phyloP scores from a whole-genome alignment of 2,888 invertebrate species.

The Hypsopygia costalis region DNA sequence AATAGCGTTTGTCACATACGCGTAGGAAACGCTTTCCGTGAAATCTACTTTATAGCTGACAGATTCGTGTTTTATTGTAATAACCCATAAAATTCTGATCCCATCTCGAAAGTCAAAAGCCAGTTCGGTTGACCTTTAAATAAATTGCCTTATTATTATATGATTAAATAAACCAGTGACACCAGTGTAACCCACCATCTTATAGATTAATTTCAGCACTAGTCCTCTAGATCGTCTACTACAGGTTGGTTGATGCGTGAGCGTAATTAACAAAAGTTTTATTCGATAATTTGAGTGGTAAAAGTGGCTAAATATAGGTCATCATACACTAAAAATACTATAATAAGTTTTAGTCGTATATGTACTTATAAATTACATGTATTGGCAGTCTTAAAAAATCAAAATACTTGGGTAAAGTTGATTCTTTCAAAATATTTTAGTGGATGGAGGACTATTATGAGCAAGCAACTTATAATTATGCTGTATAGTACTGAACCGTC shows the following conservation, averaged over 20 bases:
- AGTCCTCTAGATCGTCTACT: too few relatives aligned
- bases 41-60: slow-evolving; percentile 17
- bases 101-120: slow-evolving; percentile 52
- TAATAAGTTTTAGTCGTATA: too few relatives aligned
- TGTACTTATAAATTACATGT: too few relatives aligned
- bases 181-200: slow-evolving; percentile 32
- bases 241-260: too few relatives aligned
- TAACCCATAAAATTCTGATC: slow-evolving; percentile 44
- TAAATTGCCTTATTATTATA: slow-evolving; percentile 58
- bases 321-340: too few relatives aligned
- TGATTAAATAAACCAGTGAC: slow-evolving; percentile 46
- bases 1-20: neutral
- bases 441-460: slow-evolving; percentile 25
- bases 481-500: slow-evolving; percentile 21
- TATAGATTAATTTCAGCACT: too few relatives aligned
- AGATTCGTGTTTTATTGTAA: slow-evolving; percentile 22
- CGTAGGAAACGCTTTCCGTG: neutral
- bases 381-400: too few relatives aligned
- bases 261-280: too few relatives aligned
- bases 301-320: too few relatives aligned
- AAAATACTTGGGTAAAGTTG: too few relatives aligned
- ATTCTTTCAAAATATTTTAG: slow-evolving; percentile 12
- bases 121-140: slow-evolving; percentile 65
- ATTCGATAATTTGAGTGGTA: too few relatives aligned
- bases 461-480: slow-evolving; percentile 27